These are phyloP conservation scores for Charaxes varanes DNA, from an alignment of 1,140 invertebrate species.

Conservation along the genomic window DNA sequence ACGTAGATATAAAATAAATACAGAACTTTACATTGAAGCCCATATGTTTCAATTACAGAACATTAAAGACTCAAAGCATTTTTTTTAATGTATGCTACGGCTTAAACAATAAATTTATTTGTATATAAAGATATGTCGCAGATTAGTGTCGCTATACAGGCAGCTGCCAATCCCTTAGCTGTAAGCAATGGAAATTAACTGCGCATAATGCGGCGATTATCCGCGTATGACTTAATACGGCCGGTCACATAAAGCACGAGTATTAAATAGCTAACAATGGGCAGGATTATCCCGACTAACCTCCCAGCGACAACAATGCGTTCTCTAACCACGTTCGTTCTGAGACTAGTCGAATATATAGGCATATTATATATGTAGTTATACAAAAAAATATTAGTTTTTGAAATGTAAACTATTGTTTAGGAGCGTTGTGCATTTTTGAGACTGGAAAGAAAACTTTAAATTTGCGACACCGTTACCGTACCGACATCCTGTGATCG, in stretches of 20 bases:
- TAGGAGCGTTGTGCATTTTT: too few species aligned
- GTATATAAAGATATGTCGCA: slow-evolving; percentile 32
- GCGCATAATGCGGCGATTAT: slow-evolving; percentile 67
- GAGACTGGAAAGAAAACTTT: too few species aligned
- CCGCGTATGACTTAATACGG: slow-evolving; percentile 70
- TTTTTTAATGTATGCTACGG: too few species aligned
- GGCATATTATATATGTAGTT: too few species aligned
- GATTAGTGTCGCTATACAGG: slow-evolving; percentile 37
- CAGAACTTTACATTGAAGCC: too few species aligned
- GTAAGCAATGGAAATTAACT: slow-evolving; percentile 62
- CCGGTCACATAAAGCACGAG: slow-evolving; percentile 65
- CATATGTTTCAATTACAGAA: too few species aligned
- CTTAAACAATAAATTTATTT: too few species aligned
- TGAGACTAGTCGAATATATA: slow-evolving; percentile 3
- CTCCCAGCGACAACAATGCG: slow-evolving; percentile 43
- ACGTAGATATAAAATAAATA: too few species aligned
- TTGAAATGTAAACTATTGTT: too few species aligned
- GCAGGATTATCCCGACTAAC: slow-evolving; percentile 62
- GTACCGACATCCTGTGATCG: not conserved
- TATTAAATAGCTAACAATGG: slow-evolving; percentile 69
- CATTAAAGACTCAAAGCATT: too few species aligned
- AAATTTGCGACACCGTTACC: too few species aligned
- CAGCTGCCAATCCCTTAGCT: slow-evolving; percentile 52
- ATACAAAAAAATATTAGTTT: too few species aligned
- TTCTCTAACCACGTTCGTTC: slow-evolving; percentile 31